Conservation (phyloP, 2,113 vertebrate genomes). For the Benthochromis sp. region DNA sequence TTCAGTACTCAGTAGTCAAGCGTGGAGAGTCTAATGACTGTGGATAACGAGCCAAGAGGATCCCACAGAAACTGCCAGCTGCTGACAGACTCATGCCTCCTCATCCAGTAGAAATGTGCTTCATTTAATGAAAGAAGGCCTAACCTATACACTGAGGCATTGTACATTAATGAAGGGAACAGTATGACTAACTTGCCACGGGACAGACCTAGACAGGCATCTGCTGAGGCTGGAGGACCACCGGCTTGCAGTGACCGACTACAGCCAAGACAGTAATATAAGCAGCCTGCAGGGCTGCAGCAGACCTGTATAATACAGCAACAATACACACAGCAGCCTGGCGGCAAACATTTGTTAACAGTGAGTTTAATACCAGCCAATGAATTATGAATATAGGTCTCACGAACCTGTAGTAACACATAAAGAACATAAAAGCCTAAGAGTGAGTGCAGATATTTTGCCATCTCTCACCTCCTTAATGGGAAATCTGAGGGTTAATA, state of each 20-base stretch:
- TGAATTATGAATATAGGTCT: background rate
- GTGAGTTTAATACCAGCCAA: background rate
- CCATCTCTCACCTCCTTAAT: background rate
- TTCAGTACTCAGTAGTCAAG: background rate
- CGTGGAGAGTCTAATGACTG: background rate
- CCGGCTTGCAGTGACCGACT: slow-evolving; percentile 3
- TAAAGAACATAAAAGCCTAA: background rate
- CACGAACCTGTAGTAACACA: background rate
- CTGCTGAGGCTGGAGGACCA: slow-evolving; percentile 25
- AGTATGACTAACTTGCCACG: slow-evolving; percentile 30
- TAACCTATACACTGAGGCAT: slow-evolving; percentile 14
- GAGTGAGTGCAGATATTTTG: background rate
- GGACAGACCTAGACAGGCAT: slow-evolving; percentile 22
- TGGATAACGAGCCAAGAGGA: background rate
- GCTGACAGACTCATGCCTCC: background rate
- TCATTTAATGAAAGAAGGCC: slow-evolving; percentile 1
- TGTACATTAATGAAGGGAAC: slow-evolving; percentile 33
- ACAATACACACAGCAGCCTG: background rate
- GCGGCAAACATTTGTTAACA: background rate
- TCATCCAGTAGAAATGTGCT: background rate
- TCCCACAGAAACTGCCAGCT: background rate
- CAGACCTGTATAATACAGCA: background rate
- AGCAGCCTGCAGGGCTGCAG: background rate
- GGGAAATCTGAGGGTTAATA: background rate
- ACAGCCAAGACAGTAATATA: background rate